A percentile compares a stretch with the other conserved stretches of the same genome.
These are phyloP conservation scores for Ramphastos sulfuratus DNA, from an alignment of 2,113 vertebrate species.

Conservation along the genomic window DNA sequence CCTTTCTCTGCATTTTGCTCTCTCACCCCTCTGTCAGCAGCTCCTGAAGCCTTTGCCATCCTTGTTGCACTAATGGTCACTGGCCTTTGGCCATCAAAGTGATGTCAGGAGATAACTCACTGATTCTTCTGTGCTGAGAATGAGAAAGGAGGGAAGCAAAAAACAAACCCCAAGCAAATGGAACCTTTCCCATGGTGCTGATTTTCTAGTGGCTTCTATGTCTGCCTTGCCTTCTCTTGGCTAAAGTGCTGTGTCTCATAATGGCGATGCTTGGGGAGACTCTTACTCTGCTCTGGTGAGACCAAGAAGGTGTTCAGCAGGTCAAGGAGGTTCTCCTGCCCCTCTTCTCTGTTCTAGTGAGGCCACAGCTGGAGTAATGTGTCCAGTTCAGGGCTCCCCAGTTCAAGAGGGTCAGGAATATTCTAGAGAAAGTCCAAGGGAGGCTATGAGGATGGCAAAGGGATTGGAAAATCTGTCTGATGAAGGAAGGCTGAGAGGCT, in stretches of 20 bases:
- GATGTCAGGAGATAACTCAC: not conserved
- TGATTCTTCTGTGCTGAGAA: not conserved
- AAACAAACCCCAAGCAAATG: too few species aligned
- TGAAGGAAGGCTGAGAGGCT: too few species aligned
- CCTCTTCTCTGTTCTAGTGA: too few species aligned
- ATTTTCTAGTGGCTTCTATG: not conserved
- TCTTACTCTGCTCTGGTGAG: too few species aligned
- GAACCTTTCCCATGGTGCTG: not conserved
- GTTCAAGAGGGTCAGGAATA: too few species aligned
- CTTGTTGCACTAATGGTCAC: not conserved
- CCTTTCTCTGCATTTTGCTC: not conserved
- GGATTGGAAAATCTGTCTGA: too few species aligned
- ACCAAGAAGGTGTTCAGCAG: too few species aligned
- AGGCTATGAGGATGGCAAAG: too few species aligned
- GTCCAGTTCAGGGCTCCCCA: too few species aligned
- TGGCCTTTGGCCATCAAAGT: not conserved
- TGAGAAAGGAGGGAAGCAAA: not conserved
- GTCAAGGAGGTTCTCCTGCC: too few species aligned
- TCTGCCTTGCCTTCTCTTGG: not conserved
- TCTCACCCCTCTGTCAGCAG: not conserved
- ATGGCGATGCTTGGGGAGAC: not conserved
- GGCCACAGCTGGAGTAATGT: too few species aligned
- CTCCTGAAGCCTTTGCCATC: not conserved
- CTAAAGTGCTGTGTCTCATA: not conserved
- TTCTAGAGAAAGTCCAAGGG: too few species aligned